Conservation (phyloP, 1,140 invertebrate species). For the silkworm (Bombyx mori) region DNA sequence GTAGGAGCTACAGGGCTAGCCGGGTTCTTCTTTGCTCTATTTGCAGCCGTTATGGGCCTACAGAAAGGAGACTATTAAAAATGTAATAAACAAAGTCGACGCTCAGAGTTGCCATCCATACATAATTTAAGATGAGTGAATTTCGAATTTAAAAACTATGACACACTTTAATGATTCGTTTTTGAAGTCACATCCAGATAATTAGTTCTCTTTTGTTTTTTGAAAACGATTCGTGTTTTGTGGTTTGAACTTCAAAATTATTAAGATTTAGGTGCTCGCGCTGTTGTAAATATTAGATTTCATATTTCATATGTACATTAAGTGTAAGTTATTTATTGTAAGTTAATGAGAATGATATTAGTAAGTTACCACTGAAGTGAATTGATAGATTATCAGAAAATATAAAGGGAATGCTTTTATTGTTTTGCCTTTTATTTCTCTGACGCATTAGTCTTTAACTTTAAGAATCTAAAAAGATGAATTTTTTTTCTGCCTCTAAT, state of each 20-base stretch:
- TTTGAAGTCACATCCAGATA: too few relatives aligned
- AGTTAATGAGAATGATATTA: background rate
- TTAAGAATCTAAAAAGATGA: too few relatives aligned
- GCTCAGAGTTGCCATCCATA: constrained; percentile 55
- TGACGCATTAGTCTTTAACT: too few relatives aligned
- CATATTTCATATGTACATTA: constrained; percentile 9
- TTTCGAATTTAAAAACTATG: background rate
- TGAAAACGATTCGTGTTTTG: too few relatives aligned
- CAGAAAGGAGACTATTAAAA: constrained; percentile 58
- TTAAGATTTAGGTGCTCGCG: constrained; percentile 17
- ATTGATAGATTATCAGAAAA: too few relatives aligned
- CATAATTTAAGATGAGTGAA: constrained; percentile 21
- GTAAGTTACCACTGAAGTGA: too few relatives aligned
- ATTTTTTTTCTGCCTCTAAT: too few relatives aligned
- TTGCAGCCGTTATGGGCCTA: constrained; percentile 76
- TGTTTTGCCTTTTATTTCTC: too few relatives aligned
- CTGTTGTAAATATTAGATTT: constrained; percentile 51
- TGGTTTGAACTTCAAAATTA: too few relatives aligned
- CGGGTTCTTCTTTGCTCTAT: constrained; percentile 88
- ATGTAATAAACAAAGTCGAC: constrained; percentile 40
- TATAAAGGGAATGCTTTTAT: too few relatives aligned
- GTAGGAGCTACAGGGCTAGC: constrained; percentile 83
- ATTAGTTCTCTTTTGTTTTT: too few relatives aligned
- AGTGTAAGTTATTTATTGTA: constrained; percentile 24
- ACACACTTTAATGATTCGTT: too few relatives aligned